A percentile compares a stretch with the other conserved stretches of the same genome.
Evolutionary conservation across 1,140 invertebrate genomes (phyloP).

Genomic region (Stenopsyche tienmushanensis): DNA sequence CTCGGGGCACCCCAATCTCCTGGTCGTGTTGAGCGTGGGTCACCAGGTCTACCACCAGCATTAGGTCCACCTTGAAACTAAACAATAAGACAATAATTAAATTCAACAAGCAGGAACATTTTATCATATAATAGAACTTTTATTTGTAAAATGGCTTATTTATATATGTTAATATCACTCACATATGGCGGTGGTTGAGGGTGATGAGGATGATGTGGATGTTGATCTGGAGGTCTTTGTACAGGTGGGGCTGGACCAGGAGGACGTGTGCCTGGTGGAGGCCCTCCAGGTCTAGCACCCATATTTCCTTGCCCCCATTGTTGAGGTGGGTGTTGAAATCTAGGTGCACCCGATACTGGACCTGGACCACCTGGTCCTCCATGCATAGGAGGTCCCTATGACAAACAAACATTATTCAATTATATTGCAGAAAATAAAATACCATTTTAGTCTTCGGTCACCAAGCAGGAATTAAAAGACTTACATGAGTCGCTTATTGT

Average conservation of each 20-base stretch:
- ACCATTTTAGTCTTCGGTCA: not conserved
- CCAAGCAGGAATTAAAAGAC: too few species aligned
- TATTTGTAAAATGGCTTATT: not conserved
- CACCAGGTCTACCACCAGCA: conserved; percentile 23
- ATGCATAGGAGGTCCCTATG: conserved; percentile 50
- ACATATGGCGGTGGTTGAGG: conserved; percentile 34
- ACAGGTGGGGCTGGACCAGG: conserved; percentile 33
- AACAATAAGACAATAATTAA: not conserved
- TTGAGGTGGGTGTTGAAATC: conserved; percentile 37
- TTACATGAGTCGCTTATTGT: too few species aligned
- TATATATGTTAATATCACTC: not conserved
- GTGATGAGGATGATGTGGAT: conserved; percentile 30
- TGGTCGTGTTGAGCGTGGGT: conserved; percentile 45
- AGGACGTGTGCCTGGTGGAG: conserved; percentile 27
- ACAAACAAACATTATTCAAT: not conserved
- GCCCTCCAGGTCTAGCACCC: conserved; percentile 27
- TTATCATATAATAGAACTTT: not conserved
- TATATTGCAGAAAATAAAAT: not conserved
- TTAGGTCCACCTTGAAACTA: conserved; percentile 34
- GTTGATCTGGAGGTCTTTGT: conserved; percentile 30
- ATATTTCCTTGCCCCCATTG: conserved; percentile 32
- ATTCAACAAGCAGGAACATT: not conserved
- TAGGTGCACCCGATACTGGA: conserved; percentile 24
- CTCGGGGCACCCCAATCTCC: conserved; percentile 48
- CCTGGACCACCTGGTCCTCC: conserved; percentile 48